Conservation (phyloP, 1,140 invertebrate genomes). For the Diuraphis noxia region DNA sequence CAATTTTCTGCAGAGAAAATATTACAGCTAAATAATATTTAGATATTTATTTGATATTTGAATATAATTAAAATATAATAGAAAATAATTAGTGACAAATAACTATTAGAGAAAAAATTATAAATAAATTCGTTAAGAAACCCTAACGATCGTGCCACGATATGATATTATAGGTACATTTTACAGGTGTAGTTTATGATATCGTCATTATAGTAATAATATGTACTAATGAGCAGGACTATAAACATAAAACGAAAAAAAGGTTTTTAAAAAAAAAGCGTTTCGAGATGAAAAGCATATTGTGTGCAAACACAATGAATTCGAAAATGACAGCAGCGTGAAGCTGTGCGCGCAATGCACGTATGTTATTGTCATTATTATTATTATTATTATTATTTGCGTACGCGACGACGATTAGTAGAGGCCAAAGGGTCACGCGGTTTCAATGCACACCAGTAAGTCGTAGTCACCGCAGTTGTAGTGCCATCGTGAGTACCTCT, state of each 20-base stretch:
- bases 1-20: no score
- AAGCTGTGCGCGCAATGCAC: neutral
- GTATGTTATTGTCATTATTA: neutral
- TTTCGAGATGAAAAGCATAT: constrained; percentile 13
- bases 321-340: neutral
- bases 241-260: neutral
- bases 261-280: neutral
- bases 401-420: neutral
- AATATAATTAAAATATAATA: neutral
- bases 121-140: neutral
- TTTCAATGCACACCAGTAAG: neutral
- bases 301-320: constrained; percentile 17
- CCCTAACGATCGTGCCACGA: neutral
- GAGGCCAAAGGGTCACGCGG: neutral
- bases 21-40: no score
- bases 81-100: neutral
- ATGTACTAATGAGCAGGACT: neutral
- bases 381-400: neutral
- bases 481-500: neutral
- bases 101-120: neutral
- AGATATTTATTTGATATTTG: no score
- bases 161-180: neutral
- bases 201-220: constrained; percentile 3
- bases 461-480: neutral
- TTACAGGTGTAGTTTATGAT: neutral